Conservation (phyloP, 1,140 invertebrate genomes). For the Drosophila nasuta region DNA sequence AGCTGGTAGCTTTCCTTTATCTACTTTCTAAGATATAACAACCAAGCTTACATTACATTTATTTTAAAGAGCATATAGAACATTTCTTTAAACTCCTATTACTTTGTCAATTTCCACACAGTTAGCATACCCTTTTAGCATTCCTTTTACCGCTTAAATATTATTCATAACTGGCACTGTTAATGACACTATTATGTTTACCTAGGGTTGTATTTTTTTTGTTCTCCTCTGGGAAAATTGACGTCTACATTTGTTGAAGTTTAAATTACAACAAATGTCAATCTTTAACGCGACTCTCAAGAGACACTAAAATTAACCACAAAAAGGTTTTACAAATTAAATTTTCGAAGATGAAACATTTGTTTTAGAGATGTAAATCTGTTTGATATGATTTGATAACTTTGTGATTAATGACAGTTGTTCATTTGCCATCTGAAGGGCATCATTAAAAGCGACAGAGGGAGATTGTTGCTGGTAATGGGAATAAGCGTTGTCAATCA, state of each 20-base stretch:
- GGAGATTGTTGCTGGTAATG: slow-evolving; percentile 19
- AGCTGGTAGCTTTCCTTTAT: too few species aligned
- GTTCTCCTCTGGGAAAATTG: background rate
- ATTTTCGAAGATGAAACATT: too few species aligned
- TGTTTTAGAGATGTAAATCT: too few species aligned
- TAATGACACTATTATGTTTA: background rate
- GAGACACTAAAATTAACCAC: too few species aligned
- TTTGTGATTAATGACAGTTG: slow-evolving; percentile 2
- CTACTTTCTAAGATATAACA: too few species aligned
- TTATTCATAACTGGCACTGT: background rate
- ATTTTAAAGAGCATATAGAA: too few species aligned
- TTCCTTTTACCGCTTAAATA: background rate
- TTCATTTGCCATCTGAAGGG: background rate
- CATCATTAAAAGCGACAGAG: slow-evolving; percentile 17
- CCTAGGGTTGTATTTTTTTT: background rate
- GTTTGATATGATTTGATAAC: background rate
- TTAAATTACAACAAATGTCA: too few species aligned
- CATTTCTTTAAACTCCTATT: too few species aligned
- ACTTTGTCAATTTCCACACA: background rate
- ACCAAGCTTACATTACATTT: too few species aligned
- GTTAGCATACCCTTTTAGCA: background rate
- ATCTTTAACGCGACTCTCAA: too few species aligned
- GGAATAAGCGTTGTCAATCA: slow-evolving; percentile 73
- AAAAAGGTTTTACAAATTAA: too few species aligned
- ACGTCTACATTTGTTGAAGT: background rate